Evolutionary conservation across 2,797 vertebrate species (phyloP).

Genomic region (Rhinichthys osculus): DNA sequence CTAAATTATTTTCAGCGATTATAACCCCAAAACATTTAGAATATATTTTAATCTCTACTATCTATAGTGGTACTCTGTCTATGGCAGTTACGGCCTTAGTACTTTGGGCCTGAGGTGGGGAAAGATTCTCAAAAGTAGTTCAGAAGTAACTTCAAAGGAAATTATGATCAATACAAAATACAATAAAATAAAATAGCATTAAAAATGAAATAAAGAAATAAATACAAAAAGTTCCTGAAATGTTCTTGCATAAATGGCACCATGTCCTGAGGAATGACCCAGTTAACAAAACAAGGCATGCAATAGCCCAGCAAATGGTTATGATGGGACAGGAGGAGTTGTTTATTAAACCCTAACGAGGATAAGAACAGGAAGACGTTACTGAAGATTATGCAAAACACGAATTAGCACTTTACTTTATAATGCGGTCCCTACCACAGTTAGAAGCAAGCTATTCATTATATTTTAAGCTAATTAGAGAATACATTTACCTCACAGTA

Average conservation of each 20-base stretch:
- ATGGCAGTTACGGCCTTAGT: neutral
- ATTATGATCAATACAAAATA: neutral
- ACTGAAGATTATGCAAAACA: slow-evolving; percentile 30
- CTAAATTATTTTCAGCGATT: too few relatives aligned
- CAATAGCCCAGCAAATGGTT: slow-evolving; percentile 19
- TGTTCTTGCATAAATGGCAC: slow-evolving; percentile 7
- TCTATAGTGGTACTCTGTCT: neutral
- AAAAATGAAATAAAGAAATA: neutral
- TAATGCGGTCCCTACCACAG: neutral
- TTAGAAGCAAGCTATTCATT: neutral
- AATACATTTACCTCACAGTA: neutral
- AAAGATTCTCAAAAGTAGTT: neutral
- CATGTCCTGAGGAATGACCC: slow-evolving; percentile 4
- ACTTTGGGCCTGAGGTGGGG: neutral
- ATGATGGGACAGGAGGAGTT: neutral
- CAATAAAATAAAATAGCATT: neutral
- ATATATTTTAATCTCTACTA: neutral
- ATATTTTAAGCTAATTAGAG: slow-evolving; percentile 7
- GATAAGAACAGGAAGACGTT: neutral
- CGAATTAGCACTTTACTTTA: neutral
- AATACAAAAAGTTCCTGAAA: neutral
- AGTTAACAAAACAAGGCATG: slow-evolving; percentile 14
- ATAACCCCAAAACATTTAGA: too few relatives aligned
- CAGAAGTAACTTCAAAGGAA: neutral
- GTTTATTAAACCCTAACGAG: slow-evolving; percentile 6